Percentiles rank a stretch among this genome's conserved stretches.
Conservation (phyloP, 2,888 invertebrate genomes). For the Drosophila putrida region DNA sequence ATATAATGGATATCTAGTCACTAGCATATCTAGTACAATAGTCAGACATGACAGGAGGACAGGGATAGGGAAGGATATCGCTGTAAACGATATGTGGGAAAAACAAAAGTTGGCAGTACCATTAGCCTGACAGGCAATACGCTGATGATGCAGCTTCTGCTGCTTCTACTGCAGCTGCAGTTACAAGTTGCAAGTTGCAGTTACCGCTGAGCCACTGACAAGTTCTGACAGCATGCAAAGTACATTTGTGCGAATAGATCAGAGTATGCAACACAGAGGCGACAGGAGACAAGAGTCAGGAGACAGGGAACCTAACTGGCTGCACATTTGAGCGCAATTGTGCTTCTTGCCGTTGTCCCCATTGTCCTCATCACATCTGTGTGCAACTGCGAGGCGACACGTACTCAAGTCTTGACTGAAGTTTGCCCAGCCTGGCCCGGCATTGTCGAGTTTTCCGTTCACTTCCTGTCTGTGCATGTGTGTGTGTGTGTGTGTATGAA, state of each 20-base stretch:
- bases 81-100: conserved; percentile 54
- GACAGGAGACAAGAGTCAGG: background rate
- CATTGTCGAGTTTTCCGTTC: conserved; percentile 64
- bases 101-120: conserved; percentile 44
- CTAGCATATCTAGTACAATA: conserved; percentile 28
- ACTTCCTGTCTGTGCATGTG: conserved; percentile 58
- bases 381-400: conserved; percentile 50
- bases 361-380: conserved; percentile 26
- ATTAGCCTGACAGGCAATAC: conserved; percentile 46
- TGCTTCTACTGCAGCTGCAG: conserved; percentile 10
- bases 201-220: conserved; percentile 44
- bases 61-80: background rate
- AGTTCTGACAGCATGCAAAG: conserved; percentile 54
- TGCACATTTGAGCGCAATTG: conserved; percentile 44
- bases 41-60: conserved; percentile 11
- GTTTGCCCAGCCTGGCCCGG: conserved; percentile 53
- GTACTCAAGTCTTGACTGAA: conserved; percentile 61
- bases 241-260: conserved; percentile 49
- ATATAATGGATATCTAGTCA: conserved; percentile 40
- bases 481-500: conserved; percentile 4
- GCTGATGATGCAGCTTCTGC: conserved; percentile 41
- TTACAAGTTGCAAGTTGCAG: conserved; percentile 9
- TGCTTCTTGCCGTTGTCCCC: conserved; percentile 24
- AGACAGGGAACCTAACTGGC: conserved; percentile 18
- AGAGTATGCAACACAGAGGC: conserved; percentile 20